Evolutionary conservation across 1,140 invertebrate species (phyloP), one percentile per base, ranked within the genome.

Genomic region (Bombus breviceps): DNA sequence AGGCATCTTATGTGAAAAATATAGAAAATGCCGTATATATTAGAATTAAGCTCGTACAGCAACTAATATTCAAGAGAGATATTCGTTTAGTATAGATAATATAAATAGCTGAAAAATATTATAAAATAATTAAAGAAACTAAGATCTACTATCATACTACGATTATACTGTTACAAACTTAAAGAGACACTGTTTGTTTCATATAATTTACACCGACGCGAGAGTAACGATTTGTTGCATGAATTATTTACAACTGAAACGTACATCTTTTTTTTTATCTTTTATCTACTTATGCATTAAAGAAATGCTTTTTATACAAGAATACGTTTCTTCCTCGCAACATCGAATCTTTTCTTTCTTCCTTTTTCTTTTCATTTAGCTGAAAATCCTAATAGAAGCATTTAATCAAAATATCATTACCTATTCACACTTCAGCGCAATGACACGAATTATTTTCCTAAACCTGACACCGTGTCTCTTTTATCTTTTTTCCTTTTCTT

Each of bases 221-320:
- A 80, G 53, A 82, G 18, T 86, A 89, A 78, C 74, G 69, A 89
- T 62, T 43, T 32, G 69, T 59, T 78, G 57, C 39, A 86, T 57
- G 32, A 88, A 43, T 62, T 90, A 90, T 89, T 88, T 90, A 90
- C 76, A 90, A 90, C 78, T 88, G 83, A 89, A 47, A 69, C n/a
- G 47, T 86, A 88, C 43, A 59, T 82, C 28, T 25, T 34, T 53
- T 74, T 82, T 41, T 81, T 80, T 89, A 82, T 89, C 77, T 57
- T 77, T 82, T 90, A 83, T 90, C 76, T 64, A 81, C 34, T 81
- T 81, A 87, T 90, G 86, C 89, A 90, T 90, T 89, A 90, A 68
- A 86, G 82, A 90, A 90, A 90, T 88, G 86, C 86, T 87, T 82
- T 88, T 77, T 90, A 83, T 90, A 90, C 83, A 90, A 90, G 88